These are phyloP conservation scores for Drosophila kikkawai DNA, from an alignment of 1,140 invertebrate species.

Conservation along the genomic window DNA sequence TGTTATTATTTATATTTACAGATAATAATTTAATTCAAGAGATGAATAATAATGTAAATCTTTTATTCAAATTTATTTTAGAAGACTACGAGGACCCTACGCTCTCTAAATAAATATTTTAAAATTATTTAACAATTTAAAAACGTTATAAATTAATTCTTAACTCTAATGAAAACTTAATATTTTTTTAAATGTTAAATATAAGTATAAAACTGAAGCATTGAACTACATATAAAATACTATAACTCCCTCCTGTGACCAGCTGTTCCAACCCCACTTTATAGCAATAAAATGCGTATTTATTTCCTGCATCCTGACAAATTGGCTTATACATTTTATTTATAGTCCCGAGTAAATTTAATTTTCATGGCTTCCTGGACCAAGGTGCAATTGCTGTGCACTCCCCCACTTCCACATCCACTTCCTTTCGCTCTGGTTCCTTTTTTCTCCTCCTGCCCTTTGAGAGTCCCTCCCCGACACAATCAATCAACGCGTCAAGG, in stretches of 20 bases:
- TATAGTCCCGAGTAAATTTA: conserved; percentile 8
- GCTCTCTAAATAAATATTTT: not conserved
- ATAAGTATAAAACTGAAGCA: no score
- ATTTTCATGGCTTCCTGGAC: conserved; percentile 3
- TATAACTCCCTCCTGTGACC: not conserved
- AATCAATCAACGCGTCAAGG: conserved; percentile 79
- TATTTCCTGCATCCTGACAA: conserved; percentile 14
- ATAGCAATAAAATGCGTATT: conserved; percentile 2
- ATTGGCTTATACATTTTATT: not conserved
- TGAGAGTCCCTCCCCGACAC: conserved; percentile 40
- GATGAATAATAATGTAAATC: no score
- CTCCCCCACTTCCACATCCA: not conserved
- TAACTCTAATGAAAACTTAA: not conserved
- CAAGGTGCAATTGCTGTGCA: conserved; percentile 49
- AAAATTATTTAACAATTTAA: not conserved
- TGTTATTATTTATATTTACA: not conserved
- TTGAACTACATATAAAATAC: not conserved
- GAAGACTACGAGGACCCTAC: no score
- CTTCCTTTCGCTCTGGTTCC: conserved; percentile 5
- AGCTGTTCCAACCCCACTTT: not conserved
- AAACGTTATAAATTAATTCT: not conserved
- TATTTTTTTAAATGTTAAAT: not conserved
- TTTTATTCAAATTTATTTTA: not conserved
- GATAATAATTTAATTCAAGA: not conserved
- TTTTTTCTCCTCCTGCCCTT: conserved; percentile 1